Conservation (phyloP, 2,888 invertebrate genomes). For the Cataglyphis cursor region DNA sequence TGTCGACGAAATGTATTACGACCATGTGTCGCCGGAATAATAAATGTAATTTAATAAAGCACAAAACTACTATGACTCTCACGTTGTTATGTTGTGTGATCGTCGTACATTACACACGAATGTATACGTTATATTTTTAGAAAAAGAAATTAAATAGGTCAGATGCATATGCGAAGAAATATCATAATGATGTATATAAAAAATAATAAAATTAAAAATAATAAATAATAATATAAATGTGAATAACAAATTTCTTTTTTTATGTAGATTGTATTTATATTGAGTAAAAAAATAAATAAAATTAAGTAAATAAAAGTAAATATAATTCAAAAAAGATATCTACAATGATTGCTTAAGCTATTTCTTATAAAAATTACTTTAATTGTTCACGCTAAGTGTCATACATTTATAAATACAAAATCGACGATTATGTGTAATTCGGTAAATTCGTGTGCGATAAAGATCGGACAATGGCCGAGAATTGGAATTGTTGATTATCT, state of each 20-base stretch:
- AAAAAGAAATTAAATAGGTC: conserved; percentile 8
- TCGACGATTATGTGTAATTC: neutral
- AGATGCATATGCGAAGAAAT: neutral
- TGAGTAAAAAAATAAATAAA: neutral
- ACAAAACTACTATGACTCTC: conserved; percentile 11
- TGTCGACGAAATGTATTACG: conserved; percentile 46
- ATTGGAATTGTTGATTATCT: conserved; percentile 47
- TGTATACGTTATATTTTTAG: conserved; percentile 12
- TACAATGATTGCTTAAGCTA: neutral
- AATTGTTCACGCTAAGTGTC: neutral
- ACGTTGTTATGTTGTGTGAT: neutral
- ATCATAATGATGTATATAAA: neutral
- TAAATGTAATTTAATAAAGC: conserved; percentile 42
- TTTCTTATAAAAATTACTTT: neutral
- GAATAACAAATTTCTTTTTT: neutral
- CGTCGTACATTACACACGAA: conserved; percentile 17
- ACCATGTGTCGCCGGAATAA: conserved; percentile 38
- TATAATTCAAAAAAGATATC: neutral
- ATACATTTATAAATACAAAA: neutral
- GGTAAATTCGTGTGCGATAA: conserved; percentile 26
- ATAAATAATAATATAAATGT: neutral
- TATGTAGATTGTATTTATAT: neutral
- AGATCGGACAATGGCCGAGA: conserved; percentile 13
- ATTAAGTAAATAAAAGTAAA: no score
- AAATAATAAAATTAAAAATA: neutral